phyloP scores from a whole-genome alignment of 2,797 vertebrate genomes.

The Eupleurogrammus muticus region DNA sequence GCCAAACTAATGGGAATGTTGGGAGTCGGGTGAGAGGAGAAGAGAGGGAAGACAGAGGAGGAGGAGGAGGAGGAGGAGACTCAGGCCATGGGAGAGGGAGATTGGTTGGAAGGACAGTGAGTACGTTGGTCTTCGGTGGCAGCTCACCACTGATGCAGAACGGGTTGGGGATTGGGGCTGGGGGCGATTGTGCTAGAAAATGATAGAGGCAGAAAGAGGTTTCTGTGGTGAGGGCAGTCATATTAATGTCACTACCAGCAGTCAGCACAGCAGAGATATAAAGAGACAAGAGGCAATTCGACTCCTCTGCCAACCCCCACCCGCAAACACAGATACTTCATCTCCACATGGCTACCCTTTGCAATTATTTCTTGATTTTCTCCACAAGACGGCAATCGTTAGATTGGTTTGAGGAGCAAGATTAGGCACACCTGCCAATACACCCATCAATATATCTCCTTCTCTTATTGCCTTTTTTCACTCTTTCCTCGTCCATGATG shows the following conservation, averaged over 20 bases:
- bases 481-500: conserved; percentile 51
- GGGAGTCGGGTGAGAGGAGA: conserved; percentile 62
- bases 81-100: conserved; percentile 30
- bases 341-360: conserved; percentile 69
- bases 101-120: conserved; percentile 51
- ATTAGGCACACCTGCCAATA: conserved; percentile 76
- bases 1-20: conserved; percentile 75
- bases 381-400: conserved; percentile 43
- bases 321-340: conserved; percentile 58
- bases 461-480: conserved; percentile 62
- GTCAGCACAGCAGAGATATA: conserved; percentile 50
- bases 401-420: conserved; percentile 55
- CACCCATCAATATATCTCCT: conserved; percentile 64
- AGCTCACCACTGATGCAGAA: conserved; percentile 70
- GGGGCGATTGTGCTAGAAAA: conserved; percentile 37
- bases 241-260: conserved; percentile 76
- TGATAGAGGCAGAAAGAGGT: conserved; percentile 26
- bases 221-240: conserved; percentile 71
- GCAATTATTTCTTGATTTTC: conserved; percentile 72
- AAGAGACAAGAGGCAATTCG: conserved; percentile 69
- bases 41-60: conserved; percentile 8
- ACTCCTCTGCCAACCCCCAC: conserved; percentile 55
- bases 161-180: conserved; percentile 62
- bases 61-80: conserved; percentile 40
- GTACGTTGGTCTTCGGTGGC: conserved; percentile 55